These are phyloP conservation scores for Ictalurus furcatus DNA, from an alignment of 2,113 vertebrate species.

Conservation along the genomic window DNA sequence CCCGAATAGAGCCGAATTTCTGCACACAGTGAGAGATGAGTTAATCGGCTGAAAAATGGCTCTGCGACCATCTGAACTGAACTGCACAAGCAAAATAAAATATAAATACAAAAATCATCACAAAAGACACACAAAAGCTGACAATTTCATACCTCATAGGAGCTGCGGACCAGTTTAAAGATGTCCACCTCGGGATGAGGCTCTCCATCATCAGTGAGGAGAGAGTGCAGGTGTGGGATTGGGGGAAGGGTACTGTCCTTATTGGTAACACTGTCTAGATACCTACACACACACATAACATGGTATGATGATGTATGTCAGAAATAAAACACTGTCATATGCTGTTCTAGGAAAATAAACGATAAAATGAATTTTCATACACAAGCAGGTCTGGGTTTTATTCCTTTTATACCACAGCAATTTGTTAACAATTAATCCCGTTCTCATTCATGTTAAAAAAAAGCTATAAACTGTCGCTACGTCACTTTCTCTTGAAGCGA, in stretches of 20 bases:
- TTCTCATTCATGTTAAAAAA: background rate
- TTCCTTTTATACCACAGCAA: too few relatives aligned
- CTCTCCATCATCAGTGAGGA: constrained; percentile 90
- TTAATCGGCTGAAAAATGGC: background rate
- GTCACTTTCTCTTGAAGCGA: background rate
- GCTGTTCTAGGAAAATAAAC: background rate
- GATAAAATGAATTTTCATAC: too few relatives aligned
- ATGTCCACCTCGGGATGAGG: constrained; percentile 97
- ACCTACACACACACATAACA: constrained; percentile 70
- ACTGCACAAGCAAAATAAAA: background rate
- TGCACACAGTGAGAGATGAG: constrained; percentile 58
- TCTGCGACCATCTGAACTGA: background rate
- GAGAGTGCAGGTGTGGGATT: constrained; percentile 94
- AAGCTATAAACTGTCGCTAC: background rate
- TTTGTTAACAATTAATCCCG: background rate
- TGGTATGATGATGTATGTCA: background rate
- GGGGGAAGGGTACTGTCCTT: constrained; percentile 97
- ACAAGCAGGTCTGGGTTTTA: too few relatives aligned
- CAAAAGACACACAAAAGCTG: background rate
- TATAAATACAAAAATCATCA: background rate
- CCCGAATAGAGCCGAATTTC: constrained; percentile 95
- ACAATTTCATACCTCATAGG: constrained; percentile 82
- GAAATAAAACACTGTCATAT: background rate
- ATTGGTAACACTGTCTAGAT: constrained; percentile 95
- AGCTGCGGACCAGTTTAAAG: constrained; percentile 90